Evolutionary conservation across 35 echinoderm and acorn worm genomes (phyloP).

Genomic region (Ptychodera flava): DNA sequence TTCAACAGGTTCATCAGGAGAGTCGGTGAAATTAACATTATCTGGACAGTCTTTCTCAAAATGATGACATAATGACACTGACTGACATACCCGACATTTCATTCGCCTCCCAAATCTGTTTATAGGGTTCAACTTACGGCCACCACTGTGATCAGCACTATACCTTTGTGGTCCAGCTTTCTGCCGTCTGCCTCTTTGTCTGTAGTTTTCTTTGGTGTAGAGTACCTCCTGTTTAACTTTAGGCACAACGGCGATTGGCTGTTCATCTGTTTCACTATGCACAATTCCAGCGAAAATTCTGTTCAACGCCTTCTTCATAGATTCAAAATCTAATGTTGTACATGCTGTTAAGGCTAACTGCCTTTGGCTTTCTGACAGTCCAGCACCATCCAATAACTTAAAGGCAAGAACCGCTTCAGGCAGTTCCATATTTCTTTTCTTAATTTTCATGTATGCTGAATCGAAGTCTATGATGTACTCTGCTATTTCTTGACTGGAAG

Average conservation of each 20-base stretch:
- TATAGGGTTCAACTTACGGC: constrained; percentile 13
- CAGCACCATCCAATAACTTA: constrained; percentile 12
- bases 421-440: constrained; percentile 15
- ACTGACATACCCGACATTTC: constrained; percentile 30
- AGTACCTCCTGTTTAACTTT: constrained; percentile 7
- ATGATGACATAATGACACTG: constrained; percentile 27
- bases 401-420: constrained; percentile 34
- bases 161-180: too few relatives aligned
- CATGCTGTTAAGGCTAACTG: constrained; percentile 30
- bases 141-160: constrained; percentile 3
- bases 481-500: background rate
- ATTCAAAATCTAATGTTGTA: constrained; percentile 19
- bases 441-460: constrained; percentile 27
- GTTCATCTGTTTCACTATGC: background rate
- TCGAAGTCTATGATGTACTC: constrained; percentile 32
- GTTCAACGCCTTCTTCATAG: constrained; percentile 23
- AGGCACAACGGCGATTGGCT: background rate
- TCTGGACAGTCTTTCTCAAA: constrained; percentile 24
- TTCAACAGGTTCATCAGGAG: constrained; percentile 11
- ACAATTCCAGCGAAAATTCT: constrained; percentile 24
- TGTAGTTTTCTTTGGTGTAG: too few relatives aligned
- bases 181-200: too few relatives aligned
- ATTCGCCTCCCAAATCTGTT: constrained; percentile 25
- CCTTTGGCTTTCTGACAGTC: background rate
- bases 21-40: constrained; percentile 11